Base-by-base conservation (phyloP, 1,140 invertebrate genomes). In the Diplogasteroides magnus region DNA sequence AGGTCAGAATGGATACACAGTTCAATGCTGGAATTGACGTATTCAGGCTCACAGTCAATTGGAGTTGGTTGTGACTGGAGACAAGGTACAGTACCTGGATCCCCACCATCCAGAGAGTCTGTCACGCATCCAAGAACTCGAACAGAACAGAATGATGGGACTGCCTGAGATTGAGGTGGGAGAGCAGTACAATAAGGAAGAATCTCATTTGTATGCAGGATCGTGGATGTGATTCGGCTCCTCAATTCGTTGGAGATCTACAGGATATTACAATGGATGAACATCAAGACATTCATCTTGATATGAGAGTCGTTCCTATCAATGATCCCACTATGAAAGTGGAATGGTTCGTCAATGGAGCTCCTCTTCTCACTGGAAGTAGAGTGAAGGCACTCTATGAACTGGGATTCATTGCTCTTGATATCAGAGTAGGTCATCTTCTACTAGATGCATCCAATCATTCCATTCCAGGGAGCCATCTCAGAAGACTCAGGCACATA, bases 241-340 rank as follows among this genome's bases (percentile, higher is more conserved):
- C 79, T 14, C 68, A 81, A 56, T 80, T 81, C 68, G 61, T 80
- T 2, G 77, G 77, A 31, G 73, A 77, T 67, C 48, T 81, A 14
- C 71, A 75, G 60, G 72, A 82, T 61, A 55, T 77, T 25, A 63
- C 77, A 32, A 56, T 81, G 13, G 64, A 78, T 28, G 78, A 81
- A 66, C 63, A 69, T 28, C 69, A 80, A 26, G 66, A 77, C 57
- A 65, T 80, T 58, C 71, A 73, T 63, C 72, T 78, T 59, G 77
- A 78, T 48, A 67, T 78, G 55, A 77, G 77, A 56, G 71, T 77
- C 25, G 91, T 90, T 64, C 95, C 94, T 70, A 90, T 96, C 31
- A 94, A 92, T 77, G 95, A 98, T 84, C 92, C 94, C 23, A 92
- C 91, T 26, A 97, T 98, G 94, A 90, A 90, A 86, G 91, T 98